Evolutionary conservation across 2,888 invertebrate genomes (phyloP), one percentile per base, ranked within the genome.

Genomic region (Amblyjoppa fuscipennis): DNA sequence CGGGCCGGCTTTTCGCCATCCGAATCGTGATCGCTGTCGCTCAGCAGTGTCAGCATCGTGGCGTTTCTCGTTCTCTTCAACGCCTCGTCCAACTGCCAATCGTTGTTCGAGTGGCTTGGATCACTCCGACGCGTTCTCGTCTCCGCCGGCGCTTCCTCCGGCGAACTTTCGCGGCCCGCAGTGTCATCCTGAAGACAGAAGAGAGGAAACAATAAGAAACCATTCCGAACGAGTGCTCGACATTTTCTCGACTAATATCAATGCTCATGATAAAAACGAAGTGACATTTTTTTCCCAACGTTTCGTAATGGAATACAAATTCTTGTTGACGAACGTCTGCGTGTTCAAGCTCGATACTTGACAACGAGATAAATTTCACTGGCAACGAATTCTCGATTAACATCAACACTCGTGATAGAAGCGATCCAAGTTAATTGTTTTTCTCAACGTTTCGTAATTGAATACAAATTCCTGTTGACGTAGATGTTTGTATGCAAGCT

Each of bases 21-120:
- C 31, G 93, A 93, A 6, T 92, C 91, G 16, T 92, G 93, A 80
- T 93, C 92, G 82, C 92, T 93, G 86, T 94, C 93, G 80, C 92
- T 93, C 66, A 92, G 53, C 92, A 95, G 73, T 94, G 95, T 90
- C 94, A 95, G 90, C 94, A 95, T 88, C 94, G 89, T 88, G 77
- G 95, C 49, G 80, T 87, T 90, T 93, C 94, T 82, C 56, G 95
- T 93, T 74, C 95, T 94, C 82, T 94, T 94, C 82, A 93, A 77
- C 53, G 91, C 87, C 83, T 93, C 92, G 87, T 94, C 91, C 87
- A 92, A 86, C 79, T 93, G 91, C 93, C 93, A 93, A 73, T 93
- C 92, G 84, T 89, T 88, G 59, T 88, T 88, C 71, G 84, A 69
- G 84, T 89, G 88, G 81, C 90, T 68, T 7, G 83, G 64, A 66